Percentiles rank a stretch among this genome's conserved stretches.
phyloP scores from a whole-genome alignment of 2,113 vertebrate genomes.

The Pangasianodon gigas region DNA sequence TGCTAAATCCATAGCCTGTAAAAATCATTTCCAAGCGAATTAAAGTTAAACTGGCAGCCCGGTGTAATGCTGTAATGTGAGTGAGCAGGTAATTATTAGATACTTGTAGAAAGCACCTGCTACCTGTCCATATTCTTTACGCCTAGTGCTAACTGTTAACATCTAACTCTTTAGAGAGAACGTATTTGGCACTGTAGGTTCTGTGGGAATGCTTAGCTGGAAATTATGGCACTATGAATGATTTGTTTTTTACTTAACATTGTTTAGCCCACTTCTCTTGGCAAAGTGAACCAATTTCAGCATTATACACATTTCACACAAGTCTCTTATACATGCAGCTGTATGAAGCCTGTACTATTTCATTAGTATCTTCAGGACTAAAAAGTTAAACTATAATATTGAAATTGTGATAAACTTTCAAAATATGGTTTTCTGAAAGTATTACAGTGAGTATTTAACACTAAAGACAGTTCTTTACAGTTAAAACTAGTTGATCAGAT shows the following conservation, averaged over 20 bases:
- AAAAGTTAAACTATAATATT: not conserved
- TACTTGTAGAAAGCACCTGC: not conserved
- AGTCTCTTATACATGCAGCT: not conserved
- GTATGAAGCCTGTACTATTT: not conserved
- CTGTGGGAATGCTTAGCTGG: not conserved
- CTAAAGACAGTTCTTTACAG: not conserved
- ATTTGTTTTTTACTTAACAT: not conserved
- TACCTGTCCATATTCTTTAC: not conserved
- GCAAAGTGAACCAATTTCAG: not conserved
- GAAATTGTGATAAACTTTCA: not conserved
- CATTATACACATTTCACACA: not conserved
- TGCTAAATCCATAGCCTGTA: no score
- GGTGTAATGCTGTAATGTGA: not conserved
- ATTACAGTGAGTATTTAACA: not conserved
- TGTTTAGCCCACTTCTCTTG: not conserved
- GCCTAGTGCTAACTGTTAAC: not conserved
- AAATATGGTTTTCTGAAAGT: not conserved
- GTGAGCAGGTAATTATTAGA: not conserved
- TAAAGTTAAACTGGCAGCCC: not conserved
- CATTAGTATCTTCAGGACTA: not conserved
- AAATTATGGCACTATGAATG: not conserved
- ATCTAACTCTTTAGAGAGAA: not conserved
- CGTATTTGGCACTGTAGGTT: not conserved
- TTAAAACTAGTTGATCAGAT: not conserved
- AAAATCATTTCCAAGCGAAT: not conserved